A percentile compares a stretch with the other conserved stretches of the same genome.
Evolutionary conservation across 2,113 vertebrate species (phyloP).

Genomic region (Rhinoderma darwinii): DNA sequence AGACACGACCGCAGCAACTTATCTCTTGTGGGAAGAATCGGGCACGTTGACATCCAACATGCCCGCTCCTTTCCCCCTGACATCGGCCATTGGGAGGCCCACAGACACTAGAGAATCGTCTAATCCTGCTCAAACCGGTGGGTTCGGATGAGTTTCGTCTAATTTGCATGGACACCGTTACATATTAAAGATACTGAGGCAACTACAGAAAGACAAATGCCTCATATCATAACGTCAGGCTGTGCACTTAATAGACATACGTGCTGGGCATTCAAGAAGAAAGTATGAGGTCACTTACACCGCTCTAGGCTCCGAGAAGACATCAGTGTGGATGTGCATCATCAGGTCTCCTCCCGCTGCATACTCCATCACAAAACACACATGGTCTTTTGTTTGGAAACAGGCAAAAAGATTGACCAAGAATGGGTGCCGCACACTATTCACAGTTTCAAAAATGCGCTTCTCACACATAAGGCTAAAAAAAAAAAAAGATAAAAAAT

Average conservation of each 20-base stretch:
- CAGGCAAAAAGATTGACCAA: slow-evolving; percentile 98
- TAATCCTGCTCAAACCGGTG: too few species aligned
- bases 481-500: slow-evolving; percentile 47
- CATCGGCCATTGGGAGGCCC: too few species aligned
- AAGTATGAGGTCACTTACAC: slow-evolving; percentile 81
- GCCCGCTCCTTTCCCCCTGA: too few species aligned
- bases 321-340: slow-evolving; percentile 99
- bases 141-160: too few species aligned
- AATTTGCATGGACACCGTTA: too few species aligned
- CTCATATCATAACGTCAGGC: neutral
- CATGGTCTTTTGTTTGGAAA: slow-evolving; percentile 98
- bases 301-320: slow-evolving; percentile 95
- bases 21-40: too few species aligned
- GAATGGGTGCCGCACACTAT: slow-evolving; percentile 97
- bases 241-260: neutral
- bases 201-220: too few species aligned
- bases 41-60: too few species aligned
- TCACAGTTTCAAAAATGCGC: slow-evolving; percentile 98
- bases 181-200: too few species aligned
- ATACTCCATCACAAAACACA: slow-evolving; percentile 99
- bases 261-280: neutral
- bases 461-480: slow-evolving; percentile 98
- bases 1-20: too few species aligned
- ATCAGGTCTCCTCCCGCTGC: slow-evolving; percentile 98
- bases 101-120: too few species aligned